phyloP scores from a whole-genome alignment of 2,888 invertebrate species.

The Drosophila birchii region DNA sequence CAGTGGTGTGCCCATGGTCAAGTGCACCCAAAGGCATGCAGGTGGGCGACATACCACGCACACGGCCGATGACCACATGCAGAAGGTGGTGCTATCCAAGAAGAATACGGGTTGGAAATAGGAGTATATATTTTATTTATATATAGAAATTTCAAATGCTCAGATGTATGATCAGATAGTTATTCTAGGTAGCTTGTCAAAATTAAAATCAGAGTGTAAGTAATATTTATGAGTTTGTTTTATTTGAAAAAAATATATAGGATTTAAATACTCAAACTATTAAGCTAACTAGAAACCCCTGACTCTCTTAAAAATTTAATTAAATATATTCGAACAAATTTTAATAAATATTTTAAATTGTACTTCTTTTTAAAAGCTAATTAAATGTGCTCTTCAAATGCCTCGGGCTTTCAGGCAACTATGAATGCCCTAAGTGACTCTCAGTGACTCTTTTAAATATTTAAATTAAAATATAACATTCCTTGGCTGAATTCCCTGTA shows the following conservation, averaged over 20 bases:
- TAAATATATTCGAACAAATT: too few relatives aligned
- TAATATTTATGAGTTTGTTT: background rate
- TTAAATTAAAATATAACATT: background rate
- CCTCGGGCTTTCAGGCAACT: background rate
- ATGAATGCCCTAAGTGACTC: background rate
- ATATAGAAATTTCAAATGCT: background rate
- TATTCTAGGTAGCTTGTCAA: conserved; percentile 3
- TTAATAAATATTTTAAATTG: background rate
- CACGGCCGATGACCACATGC: conserved; percentile 89
- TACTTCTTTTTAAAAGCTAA: background rate
- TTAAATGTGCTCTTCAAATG: background rate
- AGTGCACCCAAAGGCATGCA: conserved; percentile 87
- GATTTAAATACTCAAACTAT: background rate
- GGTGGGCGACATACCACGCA: conserved; percentile 92
- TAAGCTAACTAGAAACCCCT: too few relatives aligned
- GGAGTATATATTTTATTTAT: background rate
- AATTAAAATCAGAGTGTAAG: conserved; percentile 19
- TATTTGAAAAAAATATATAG: too few relatives aligned
- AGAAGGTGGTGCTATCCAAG: conserved; percentile 72
- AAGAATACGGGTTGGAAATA: conserved; percentile 66
- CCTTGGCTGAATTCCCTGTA: background rate
- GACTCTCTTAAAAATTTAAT: too few relatives aligned
- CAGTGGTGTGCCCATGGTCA: conserved; percentile 52
- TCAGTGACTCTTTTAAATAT: background rate
- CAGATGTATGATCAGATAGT: background rate